Evolutionary conservation across 2,888 invertebrate genomes (phyloP).

Genomic region (Ischnura elegans): DNA sequence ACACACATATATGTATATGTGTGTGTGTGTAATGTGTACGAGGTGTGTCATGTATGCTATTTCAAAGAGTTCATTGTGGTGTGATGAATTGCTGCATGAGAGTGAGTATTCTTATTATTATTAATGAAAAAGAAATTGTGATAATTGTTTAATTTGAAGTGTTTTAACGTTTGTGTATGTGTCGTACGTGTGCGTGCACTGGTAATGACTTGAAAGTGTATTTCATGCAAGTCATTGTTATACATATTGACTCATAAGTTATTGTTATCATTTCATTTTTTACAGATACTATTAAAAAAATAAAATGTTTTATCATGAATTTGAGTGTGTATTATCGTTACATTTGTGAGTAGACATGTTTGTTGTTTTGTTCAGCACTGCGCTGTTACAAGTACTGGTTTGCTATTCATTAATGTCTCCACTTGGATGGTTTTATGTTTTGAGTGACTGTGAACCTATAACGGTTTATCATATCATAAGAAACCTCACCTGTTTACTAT

Average conservation of each 20-base stretch:
- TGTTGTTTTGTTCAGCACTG: conserved; percentile 53
- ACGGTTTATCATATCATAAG: conserved; percentile 57
- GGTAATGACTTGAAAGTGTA: conserved; percentile 54
- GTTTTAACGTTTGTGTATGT: conserved; percentile 58
- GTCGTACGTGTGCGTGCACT: conserved; percentile 3
- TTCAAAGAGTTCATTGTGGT: conserved; percentile 63
- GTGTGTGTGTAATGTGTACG: conserved; percentile 22
- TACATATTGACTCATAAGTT: conserved; percentile 20
- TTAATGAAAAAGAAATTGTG: conserved; percentile 66
- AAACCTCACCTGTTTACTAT: conserved; percentile 5
- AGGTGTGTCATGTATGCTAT: conserved; percentile 1
- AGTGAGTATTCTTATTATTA: conserved; percentile 50
- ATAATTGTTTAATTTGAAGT: conserved; percentile 67
- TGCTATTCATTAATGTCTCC: conserved; percentile 50
- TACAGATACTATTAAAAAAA: conserved; percentile 47
- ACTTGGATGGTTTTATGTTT: conserved; percentile 5
- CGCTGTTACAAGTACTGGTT: conserved; percentile 54
- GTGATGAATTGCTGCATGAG: conserved; percentile 59
- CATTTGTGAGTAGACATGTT: conserved; percentile 1
- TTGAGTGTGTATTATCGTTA: conserved; percentile 33
- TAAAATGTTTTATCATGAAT: conserved; percentile 27
- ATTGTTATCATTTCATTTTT: conserved; percentile 67
- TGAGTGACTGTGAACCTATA: conserved; percentile 18
- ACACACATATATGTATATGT: neutral
- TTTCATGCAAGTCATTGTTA: conserved; percentile 59